These are phyloP conservation scores for Rhaphigaster nebulosa DNA, from an alignment of 2,888 invertebrate species.

Conservation along the genomic window DNA sequence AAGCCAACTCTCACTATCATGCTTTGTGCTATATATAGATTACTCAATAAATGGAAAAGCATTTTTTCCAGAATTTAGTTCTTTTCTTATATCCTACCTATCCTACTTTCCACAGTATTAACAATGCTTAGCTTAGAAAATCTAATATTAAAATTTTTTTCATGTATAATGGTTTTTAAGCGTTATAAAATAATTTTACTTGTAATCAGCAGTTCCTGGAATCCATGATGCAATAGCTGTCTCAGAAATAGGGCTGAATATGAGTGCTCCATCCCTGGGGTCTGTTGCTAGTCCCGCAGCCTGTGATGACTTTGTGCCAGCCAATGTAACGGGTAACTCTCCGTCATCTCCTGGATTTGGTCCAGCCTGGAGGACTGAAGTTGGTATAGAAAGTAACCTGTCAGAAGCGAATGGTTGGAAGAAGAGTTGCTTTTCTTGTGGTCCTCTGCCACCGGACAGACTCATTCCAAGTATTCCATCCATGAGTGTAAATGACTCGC, in stretches of 20 bases:
- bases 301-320: conserved; percentile 88
- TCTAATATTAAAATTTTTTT: too few relatives aligned
- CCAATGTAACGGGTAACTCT: conserved; percentile 80
- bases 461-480: conserved; percentile 82
- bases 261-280: conserved; percentile 79
- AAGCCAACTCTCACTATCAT: too few relatives aligned
- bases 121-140: too few relatives aligned
- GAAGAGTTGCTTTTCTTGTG: conserved; percentile 71
- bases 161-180: too few relatives aligned
- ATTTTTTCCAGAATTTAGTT: too few relatives aligned
- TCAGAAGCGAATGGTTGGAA: conserved; percentile 83
- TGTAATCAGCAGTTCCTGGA: conserved; percentile 79
- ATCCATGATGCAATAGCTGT: conserved; percentile 87
- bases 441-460: conserved; percentile 76
- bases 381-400: conserved; percentile 83
- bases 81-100: too few relatives aligned
- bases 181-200: conserved; percentile 70
- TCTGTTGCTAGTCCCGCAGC: conserved; percentile 82
- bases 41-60: too few relatives aligned
- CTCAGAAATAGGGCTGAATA: conserved; percentile 84
- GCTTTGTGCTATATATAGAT: too few relatives aligned
- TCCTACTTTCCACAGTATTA: too few relatives aligned
- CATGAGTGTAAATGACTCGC: conserved; percentile 78
- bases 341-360: conserved; percentile 78
- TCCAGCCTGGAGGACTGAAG: conserved; percentile 80